Evolutionary conservation across 2,797 vertebrate species (phyloP).

Genomic region (Typhlichthys subterraneus): DNA sequence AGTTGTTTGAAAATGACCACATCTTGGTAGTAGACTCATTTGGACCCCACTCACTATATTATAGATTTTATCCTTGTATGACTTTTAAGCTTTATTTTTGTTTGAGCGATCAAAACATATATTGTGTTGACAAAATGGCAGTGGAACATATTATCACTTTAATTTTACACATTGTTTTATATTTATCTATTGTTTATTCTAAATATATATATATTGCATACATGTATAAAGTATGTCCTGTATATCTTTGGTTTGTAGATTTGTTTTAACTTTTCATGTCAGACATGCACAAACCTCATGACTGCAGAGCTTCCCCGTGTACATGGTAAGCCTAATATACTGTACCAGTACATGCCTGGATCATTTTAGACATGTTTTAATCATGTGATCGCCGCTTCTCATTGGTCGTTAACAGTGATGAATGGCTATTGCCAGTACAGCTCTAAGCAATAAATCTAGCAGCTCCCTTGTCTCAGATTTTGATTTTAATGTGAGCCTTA

Average conservation of each 20-base stretch:
- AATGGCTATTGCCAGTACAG: slow-evolving; percentile 23
- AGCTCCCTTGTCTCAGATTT: slow-evolving; percentile 42
- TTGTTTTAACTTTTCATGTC: slow-evolving; percentile 36
- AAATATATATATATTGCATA: slow-evolving; percentile 35
- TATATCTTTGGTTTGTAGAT: slow-evolving; percentile 36
- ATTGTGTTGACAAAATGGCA: slow-evolving; percentile 47
- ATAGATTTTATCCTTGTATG: background rate
- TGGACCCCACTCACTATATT: background rate
- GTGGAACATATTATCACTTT: slow-evolving; percentile 37
- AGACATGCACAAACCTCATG: slow-evolving; percentile 29
- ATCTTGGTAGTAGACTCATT: background rate
- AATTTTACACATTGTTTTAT: slow-evolving; percentile 21
- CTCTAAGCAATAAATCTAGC: slow-evolving; percentile 45
- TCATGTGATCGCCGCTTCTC: slow-evolving; percentile 16
- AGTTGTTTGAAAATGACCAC: background rate
- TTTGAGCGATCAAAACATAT: slow-evolving; percentile 22
- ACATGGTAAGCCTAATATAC: background rate
- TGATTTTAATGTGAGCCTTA: slow-evolving; percentile 33
- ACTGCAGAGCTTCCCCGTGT: slow-evolving; percentile 15
- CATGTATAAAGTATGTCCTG: slow-evolving; percentile 35
- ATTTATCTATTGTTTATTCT: slow-evolving; percentile 38
- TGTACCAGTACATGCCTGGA: background rate
- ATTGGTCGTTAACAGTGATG: background rate
- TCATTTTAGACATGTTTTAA: slow-evolving; percentile 6
- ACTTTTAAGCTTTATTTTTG: background rate